Percentiles rank a stretch among this genome's conserved stretches.
Evolutionary conservation across 2,797 vertebrate genomes (phyloP).

Genomic region (Telmatherina bonti): DNA sequence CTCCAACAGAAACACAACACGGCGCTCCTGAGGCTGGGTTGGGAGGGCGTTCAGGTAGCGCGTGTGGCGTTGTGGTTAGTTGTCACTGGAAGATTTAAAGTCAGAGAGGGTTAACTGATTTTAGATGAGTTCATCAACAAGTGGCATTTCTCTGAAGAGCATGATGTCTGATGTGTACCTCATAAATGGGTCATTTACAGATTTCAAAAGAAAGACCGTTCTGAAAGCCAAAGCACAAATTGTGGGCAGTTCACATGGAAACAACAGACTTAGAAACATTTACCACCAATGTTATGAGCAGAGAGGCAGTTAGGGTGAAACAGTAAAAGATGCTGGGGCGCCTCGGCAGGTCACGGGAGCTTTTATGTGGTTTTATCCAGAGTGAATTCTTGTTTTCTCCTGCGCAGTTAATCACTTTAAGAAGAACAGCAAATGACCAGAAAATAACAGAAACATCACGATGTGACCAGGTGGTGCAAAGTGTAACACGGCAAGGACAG

Average conservation of each 20-base stretch:
- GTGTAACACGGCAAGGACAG: slow-evolving; percentile 18
- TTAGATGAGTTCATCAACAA: slow-evolving; percentile 44
- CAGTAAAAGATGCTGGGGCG: slow-evolving; percentile 31
- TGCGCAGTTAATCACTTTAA: slow-evolving; percentile 36
- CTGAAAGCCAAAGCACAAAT: slow-evolving; percentile 44
- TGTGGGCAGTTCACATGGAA: slow-evolving; percentile 60
- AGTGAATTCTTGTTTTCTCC: slow-evolving; percentile 30
- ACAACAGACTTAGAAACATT: slow-evolving; percentile 56
- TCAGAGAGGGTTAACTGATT: slow-evolving; percentile 52
- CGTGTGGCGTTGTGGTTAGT: slow-evolving; percentile 53
- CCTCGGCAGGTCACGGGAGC: slow-evolving; percentile 41
- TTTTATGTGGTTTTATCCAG: slow-evolving; percentile 48
- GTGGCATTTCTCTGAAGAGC: slow-evolving; percentile 18
- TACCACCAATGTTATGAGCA: slow-evolving; percentile 29
- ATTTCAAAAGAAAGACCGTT: slow-evolving; percentile 32
- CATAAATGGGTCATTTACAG: slow-evolving; percentile 34
- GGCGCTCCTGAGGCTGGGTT: slow-evolving; percentile 20
- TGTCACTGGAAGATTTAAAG: slow-evolving; percentile 52
- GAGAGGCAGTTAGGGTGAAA: slow-evolving; percentile 43
- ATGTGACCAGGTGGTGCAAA: slow-evolving; percentile 40
- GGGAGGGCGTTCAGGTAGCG: slow-evolving; percentile 35
- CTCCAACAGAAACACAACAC: slow-evolving; percentile 59
- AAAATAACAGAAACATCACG: slow-evolving; percentile 28
- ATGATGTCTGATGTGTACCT: slow-evolving; percentile 38
- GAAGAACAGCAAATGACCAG: slow-evolving; percentile 35